Evolutionary conservation across 2,888 invertebrate species (phyloP).

Genomic region (Leptinotarsa peninsularis): DNA sequence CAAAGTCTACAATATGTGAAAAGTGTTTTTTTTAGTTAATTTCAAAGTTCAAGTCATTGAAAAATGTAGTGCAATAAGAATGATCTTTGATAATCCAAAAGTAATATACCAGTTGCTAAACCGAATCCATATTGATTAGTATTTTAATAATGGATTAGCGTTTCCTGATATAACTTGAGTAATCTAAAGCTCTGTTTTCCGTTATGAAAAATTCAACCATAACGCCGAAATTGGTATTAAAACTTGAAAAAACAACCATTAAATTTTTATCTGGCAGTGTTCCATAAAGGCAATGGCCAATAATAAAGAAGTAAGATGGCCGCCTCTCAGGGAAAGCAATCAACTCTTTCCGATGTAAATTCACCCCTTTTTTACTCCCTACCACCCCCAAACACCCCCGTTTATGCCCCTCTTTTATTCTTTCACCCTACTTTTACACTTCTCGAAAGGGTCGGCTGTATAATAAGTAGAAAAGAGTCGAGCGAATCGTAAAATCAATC

Average conservation of each 20-base stretch:
- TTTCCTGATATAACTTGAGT: background rate
- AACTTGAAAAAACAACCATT: constrained; percentile 38
- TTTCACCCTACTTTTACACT: constrained; percentile 67
- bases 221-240: constrained; percentile 30
- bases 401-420: constrained; percentile 65
- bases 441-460: constrained; percentile 57
- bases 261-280: constrained; percentile 45
- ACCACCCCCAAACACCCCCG: constrained; percentile 60
- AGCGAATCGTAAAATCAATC: constrained; percentile 26
- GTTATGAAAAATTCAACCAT: constrained; percentile 33
- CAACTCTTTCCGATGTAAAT: constrained; percentile 67
- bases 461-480: constrained; percentile 45
- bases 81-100: too few relatives aligned
- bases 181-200: background rate
- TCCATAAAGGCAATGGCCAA: constrained; percentile 61
- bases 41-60: too few relatives aligned
- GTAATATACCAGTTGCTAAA: background rate
- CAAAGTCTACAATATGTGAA: too few relatives aligned
- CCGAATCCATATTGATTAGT: background rate
- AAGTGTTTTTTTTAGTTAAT: too few relatives aligned
- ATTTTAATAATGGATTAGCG: background rate
- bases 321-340: constrained; percentile 64
- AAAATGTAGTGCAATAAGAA: too few relatives aligned
- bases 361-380: constrained; percentile 60
- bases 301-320: constrained; percentile 66